phyloP scores from a whole-genome alignment of 2,797 vertebrate species.

The Phoeniculus purpureus region DNA sequence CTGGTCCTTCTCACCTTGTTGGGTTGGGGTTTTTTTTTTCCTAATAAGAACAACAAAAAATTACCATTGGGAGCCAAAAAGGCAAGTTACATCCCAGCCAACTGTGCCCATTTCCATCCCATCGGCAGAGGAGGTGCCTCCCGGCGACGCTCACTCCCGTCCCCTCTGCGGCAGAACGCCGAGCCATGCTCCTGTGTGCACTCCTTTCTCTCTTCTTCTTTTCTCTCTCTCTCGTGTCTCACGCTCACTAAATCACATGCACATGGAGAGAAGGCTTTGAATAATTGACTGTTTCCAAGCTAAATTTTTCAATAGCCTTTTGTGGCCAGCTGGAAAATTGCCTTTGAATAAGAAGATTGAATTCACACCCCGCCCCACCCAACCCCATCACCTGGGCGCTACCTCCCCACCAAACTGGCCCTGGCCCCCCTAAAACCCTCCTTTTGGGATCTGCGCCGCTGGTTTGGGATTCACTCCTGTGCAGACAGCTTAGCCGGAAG shows the following conservation, averaged over 20 bases:
- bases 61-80: slow-evolving; percentile 21
- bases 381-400: too few species aligned
- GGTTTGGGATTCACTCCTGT: neutral
- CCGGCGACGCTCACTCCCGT: slow-evolving; percentile 41
- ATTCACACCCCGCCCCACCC: too few species aligned
- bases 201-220: slow-evolving; percentile 67
- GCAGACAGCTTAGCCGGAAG: slow-evolving; percentile 36
- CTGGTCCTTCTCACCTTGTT: slow-evolving; percentile 10
- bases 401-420: slow-evolving; percentile 1
- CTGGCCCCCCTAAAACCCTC: neutral
- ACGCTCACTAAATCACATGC: slow-evolving; percentile 67
- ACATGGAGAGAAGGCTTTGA: slow-evolving; percentile 70
- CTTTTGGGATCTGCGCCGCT: neutral
- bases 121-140: slow-evolving; percentile 56
- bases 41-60: neutral
- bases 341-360: neutral
- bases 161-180: slow-evolving; percentile 32
- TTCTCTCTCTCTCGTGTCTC: slow-evolving; percentile 65
- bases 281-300: slow-evolving; percentile 58
- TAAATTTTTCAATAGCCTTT: slow-evolving; percentile 60
- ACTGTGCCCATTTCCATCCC: slow-evolving; percentile 62
- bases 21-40: neutral
- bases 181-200: slow-evolving; percentile 68
- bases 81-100: slow-evolving; percentile 40
- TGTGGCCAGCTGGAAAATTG: slow-evolving; percentile 62